These are phyloP conservation scores for Dugesia japonica DNA, from an alignment of 2,888 invertebrate genomes.

Conservation along the genomic window DNA sequence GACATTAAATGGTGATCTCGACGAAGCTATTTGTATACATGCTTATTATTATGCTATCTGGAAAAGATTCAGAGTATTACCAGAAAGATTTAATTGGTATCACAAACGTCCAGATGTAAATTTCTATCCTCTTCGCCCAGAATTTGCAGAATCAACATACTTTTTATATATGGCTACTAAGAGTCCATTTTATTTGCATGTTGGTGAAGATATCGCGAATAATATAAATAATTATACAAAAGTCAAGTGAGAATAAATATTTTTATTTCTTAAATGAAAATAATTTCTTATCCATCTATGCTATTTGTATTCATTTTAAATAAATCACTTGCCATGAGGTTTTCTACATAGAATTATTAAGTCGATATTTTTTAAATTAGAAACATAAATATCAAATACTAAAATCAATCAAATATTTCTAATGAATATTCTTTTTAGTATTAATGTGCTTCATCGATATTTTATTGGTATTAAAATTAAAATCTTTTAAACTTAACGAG, in stretches of 20 bases:
- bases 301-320: slow-evolving; percentile 36
- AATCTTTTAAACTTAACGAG: no score
- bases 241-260: slow-evolving; percentile 50
- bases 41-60: slow-evolving; percentile 55
- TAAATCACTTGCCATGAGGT: no score
- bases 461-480: no score
- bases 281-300: not conserved
- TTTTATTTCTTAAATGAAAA: not conserved
- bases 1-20: slow-evolving; percentile 54
- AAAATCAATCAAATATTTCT: slow-evolving; percentile 25
- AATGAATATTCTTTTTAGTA: no score
- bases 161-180: slow-evolving; percentile 81
- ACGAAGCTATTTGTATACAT: slow-evolving; percentile 56
- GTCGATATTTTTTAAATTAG: no score
- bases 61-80: slow-evolving; percentile 53
- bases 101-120: slow-evolving; percentile 39
- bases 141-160: slow-evolving; percentile 92
- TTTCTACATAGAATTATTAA: no score
- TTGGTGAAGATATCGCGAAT: slow-evolving; percentile 70
- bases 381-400: no score
- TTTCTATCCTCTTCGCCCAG: slow-evolving; percentile 73
- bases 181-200: slow-evolving; percentile 81
- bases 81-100: slow-evolving; percentile 50
- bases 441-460: no score
- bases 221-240: slow-evolving; percentile 73